Conservation (phyloP, 2,113 vertebrate species). For the Gorsachius goisagi region DNA sequence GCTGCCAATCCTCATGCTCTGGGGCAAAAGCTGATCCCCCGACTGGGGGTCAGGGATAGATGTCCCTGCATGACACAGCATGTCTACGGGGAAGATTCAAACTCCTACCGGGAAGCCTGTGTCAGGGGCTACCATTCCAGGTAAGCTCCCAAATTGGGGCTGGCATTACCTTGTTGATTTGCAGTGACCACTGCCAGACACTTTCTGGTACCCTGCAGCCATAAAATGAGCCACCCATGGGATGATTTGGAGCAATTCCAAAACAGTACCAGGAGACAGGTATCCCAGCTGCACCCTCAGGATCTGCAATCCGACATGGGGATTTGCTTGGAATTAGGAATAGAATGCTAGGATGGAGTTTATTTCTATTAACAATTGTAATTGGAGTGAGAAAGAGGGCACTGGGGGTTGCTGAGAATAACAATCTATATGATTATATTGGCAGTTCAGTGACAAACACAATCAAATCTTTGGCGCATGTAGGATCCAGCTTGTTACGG, state of each 20-base stretch:
- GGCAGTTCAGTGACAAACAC: neutral
- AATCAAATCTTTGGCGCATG: neutral
- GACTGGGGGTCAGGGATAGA: neutral
- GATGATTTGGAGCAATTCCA: neutral
- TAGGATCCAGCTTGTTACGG: fast-evolving
- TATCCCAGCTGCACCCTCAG: neutral
- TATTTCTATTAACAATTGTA: neutral
- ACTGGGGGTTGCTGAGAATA: neutral
- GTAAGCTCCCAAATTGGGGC: fast-evolving
- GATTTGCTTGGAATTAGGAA: neutral
- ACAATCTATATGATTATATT: neutral
- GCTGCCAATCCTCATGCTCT: neutral
- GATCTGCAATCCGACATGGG: neutral
- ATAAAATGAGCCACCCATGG: neutral
- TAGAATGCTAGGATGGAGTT: neutral
- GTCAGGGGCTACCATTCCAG: neutral
- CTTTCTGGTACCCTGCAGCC: neutral
- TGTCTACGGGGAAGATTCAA: fast-evolving
- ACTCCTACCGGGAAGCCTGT: neutral
- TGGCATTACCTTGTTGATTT: neutral
- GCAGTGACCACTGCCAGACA: neutral
- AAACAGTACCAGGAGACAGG: neutral
- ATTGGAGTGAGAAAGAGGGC: neutral
- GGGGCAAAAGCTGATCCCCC: neutral
- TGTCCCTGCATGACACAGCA: neutral